Percentiles rank a stretch among this genome's conserved stretches.
phyloP scores from a whole-genome alignment of 2,888 invertebrate genomes.

The Drosophila melanosoma region DNA sequence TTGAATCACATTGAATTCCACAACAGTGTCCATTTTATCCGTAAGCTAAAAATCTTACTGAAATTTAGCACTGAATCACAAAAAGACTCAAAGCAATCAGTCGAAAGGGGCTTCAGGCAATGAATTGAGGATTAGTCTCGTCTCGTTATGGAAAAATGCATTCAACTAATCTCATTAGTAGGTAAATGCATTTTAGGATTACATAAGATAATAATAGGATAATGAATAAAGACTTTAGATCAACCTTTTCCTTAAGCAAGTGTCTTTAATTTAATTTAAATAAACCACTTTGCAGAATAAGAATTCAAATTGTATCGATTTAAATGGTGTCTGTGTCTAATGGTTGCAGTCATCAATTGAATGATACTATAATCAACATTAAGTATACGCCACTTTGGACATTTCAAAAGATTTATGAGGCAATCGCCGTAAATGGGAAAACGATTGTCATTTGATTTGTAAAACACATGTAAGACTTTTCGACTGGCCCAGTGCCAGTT shows the following conservation, averaged over 20 bases:
- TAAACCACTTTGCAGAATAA: not conserved
- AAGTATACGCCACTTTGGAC: slow-evolving; percentile 49
- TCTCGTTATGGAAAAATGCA: not conserved
- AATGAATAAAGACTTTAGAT: not conserved
- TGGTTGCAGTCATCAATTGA: slow-evolving; percentile 19
- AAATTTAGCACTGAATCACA: slow-evolving; percentile 20
- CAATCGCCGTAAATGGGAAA: slow-evolving; percentile 48
- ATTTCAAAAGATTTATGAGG: slow-evolving; percentile 64
- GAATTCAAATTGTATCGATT: not conserved
- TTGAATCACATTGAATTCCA: slow-evolving; percentile 60
- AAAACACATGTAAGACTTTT: slow-evolving; percentile 44
- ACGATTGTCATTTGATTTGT: slow-evolving; percentile 71
- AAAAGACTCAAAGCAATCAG: slow-evolving; percentile 18
- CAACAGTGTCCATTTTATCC: slow-evolving; percentile 7
- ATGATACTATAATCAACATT: slow-evolving; percentile 62
- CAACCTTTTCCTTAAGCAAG: not conserved
- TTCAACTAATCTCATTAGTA: slow-evolving; percentile 10
- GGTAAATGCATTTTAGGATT: not conserved
- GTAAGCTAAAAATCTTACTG: slow-evolving; percentile 16
- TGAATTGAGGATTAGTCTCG: slow-evolving; percentile 20
- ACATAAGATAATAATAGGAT: not conserved
- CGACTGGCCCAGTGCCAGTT: slow-evolving; percentile 68
- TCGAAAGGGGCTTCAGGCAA: slow-evolving; percentile 23
- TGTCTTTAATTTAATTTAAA: not conserved
- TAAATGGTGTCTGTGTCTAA: not conserved